Evolutionary conservation across 2,113 vertebrate genomes (phyloP).

Genomic region (Podarcis muralis): DNA sequence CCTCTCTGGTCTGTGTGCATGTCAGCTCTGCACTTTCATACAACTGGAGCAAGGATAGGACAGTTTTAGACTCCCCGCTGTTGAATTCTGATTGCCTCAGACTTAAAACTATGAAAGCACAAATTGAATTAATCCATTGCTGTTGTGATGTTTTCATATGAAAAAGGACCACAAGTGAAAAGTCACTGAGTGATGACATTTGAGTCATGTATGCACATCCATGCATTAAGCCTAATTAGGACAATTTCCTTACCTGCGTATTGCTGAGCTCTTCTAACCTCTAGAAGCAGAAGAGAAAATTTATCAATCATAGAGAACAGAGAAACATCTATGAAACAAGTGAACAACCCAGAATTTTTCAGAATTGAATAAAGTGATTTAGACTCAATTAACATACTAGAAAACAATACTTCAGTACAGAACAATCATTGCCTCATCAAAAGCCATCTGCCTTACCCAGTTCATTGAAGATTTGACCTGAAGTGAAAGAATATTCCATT

Average conservation of each 20-base stretch:
- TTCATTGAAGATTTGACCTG: neutral
- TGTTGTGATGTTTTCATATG: neutral
- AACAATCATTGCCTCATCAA: neutral
- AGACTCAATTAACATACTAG: neutral
- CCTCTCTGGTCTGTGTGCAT: too few species aligned
- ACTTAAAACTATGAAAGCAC: too few species aligned
- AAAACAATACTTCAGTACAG: neutral
- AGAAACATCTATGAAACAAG: neutral
- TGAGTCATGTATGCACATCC: too few species aligned
- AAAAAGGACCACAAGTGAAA: neutral
- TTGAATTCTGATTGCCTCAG: too few species aligned
- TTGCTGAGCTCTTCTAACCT: neutral
- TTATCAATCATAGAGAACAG: neutral
- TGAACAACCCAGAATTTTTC: neutral
- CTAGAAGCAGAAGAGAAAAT: neutral
- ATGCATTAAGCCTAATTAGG: neutral
- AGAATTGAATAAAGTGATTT: neutral
- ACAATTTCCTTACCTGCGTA: neutral
- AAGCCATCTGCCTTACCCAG: neutral
- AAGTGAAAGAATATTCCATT: neutral
- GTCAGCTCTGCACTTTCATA: too few species aligned
- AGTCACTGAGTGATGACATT: neutral
- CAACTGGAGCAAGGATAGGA: too few species aligned
- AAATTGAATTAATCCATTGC: neutral
- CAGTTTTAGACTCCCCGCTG: accelerated